Base-by-base conservation (phyloP, 2,113 vertebrate species). In the Myxocyprinus asiaticus region DNA sequence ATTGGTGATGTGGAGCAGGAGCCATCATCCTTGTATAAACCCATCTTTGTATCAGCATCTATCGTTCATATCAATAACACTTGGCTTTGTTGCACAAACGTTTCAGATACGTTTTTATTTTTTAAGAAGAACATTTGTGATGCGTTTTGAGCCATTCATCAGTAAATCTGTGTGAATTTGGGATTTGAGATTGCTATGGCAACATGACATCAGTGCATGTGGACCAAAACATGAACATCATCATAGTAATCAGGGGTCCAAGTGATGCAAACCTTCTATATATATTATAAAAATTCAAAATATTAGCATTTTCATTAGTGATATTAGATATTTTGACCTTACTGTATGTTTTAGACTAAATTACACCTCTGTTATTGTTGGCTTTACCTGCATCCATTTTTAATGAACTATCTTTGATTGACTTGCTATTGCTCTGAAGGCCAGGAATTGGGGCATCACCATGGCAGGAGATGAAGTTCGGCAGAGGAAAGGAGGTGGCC, bases 391-490 rank as follows among this genome's bases (percentile, higher is more conserved):
- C 12, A 58, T 58, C 5, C 3, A 3, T 44, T 45, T 7, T 45
- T 5, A 62, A 59, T 33, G 22, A 33, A 1, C 22, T 33, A 33
- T 4, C 14, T 45, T 14, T 61, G 11, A 50, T n/a, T 44, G 53
- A 44, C 5, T 58, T 7, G n/a, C 68, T 44, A 42, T 71, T 44
- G 33, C 12, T 48, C 47, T 51, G 72, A 63, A 45, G 72, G 42
- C 68, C 53, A 42, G 15, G 64, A 61, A 10, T 4, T 51, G 67
- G 58, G 73, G 81, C 84, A 55, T 48, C 82, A 81, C 45, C 85
- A 98, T 97, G 96, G 94, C 94, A 2, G 90, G 89, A 22, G 95
- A 95, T 11, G 96, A 97, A 47, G 89, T 92, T 62, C 93, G 94
- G 76, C 94, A 92, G 78, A 94, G 93, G 76, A 96, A 96, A 81